phyloP scores from a whole-genome alignment of 2,888 invertebrate species.

The Taenaris catops region DNA sequence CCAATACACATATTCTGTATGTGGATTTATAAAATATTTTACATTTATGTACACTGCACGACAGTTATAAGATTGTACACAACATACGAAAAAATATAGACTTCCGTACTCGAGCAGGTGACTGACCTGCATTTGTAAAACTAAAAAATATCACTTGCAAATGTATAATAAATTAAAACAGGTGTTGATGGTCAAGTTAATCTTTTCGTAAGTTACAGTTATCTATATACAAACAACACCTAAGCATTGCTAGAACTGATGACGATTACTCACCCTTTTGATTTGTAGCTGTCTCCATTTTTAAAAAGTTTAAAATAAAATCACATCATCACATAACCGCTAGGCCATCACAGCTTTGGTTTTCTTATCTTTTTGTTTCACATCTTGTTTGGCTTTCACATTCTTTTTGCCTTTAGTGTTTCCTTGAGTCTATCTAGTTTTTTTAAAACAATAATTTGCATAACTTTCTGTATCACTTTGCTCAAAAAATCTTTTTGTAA shows the following conservation, averaged over 20 bases:
- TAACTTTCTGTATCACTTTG: too few relatives aligned
- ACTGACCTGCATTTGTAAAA: constrained; percentile 16
- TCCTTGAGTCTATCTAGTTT: too few relatives aligned
- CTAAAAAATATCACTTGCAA: constrained; percentile 21
- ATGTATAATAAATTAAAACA: constrained; percentile 28
- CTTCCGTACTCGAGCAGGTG: constrained; percentile 13
- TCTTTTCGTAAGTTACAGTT: constrained; percentile 63
- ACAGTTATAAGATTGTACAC: not conserved
- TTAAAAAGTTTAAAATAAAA: constrained; percentile 43
- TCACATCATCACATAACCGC: constrained; percentile 72
- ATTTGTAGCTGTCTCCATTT: constrained; percentile 72
- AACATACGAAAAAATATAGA: constrained; percentile 7
- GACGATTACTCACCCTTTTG: constrained; percentile 62
- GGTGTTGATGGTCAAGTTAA: constrained; percentile 47
- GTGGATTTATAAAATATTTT: constrained; percentile 20
- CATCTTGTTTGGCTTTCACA: too few relatives aligned
- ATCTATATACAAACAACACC: constrained; percentile 68
- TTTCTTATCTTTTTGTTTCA: too few relatives aligned
- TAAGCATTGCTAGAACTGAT: constrained; percentile 33
- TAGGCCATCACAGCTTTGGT: too few relatives aligned
- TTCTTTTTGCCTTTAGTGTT: too few relatives aligned
- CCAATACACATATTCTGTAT: constrained; percentile 28
- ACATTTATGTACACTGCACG: constrained; percentile 8
- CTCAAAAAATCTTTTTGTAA: constrained; percentile 9
- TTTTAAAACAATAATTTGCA: too few relatives aligned